phyloP scores from a whole-genome alignment of 2,113 vertebrate species.

The Carassius carassius region DNA sequence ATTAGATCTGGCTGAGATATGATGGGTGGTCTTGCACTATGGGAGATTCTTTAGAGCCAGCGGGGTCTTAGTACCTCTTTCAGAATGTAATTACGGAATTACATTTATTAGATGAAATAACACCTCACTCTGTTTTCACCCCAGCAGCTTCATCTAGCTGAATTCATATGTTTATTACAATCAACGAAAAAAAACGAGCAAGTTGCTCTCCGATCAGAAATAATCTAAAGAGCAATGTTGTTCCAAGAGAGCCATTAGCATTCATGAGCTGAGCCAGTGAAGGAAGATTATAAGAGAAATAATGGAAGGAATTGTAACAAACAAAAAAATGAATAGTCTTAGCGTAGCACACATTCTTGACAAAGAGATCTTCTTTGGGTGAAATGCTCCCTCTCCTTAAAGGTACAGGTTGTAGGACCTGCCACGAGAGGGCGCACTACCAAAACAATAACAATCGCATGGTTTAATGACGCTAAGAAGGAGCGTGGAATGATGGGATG shows the following conservation, averaged over 20 bases:
- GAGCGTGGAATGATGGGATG: too few species aligned
- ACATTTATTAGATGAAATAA: constrained; percentile 65
- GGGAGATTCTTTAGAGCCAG: constrained; percentile 55
- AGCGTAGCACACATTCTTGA: constrained; percentile 52
- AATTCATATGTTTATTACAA: constrained; percentile 76
- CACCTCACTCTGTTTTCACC: constrained; percentile 61
- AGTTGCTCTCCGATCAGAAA: constrained; percentile 76
- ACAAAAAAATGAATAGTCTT: constrained; percentile 77
- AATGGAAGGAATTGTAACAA: constrained; percentile 81
- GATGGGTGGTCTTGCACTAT: constrained; percentile 54
- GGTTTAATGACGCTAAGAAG: too few species aligned
- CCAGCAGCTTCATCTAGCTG: constrained; percentile 62
- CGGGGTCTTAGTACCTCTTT: constrained; percentile 53
- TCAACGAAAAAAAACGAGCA: constrained; percentile 62
- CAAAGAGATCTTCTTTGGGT: constrained; percentile 26
- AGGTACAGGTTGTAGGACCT: too few species aligned
- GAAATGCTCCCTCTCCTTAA: constrained; percentile 58
- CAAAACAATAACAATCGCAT: too few species aligned
- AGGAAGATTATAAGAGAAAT: constrained; percentile 86
- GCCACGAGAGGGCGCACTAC: too few species aligned
- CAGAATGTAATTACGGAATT: constrained; percentile 67
- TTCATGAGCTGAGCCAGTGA: constrained; percentile 84
- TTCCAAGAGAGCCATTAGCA: constrained; percentile 86
- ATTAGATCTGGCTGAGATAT: constrained; percentile 55
- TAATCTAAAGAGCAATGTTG: constrained; percentile 81